Conservation (phyloP, 2,888 invertebrate species). For the Idaea straminata region DNA sequence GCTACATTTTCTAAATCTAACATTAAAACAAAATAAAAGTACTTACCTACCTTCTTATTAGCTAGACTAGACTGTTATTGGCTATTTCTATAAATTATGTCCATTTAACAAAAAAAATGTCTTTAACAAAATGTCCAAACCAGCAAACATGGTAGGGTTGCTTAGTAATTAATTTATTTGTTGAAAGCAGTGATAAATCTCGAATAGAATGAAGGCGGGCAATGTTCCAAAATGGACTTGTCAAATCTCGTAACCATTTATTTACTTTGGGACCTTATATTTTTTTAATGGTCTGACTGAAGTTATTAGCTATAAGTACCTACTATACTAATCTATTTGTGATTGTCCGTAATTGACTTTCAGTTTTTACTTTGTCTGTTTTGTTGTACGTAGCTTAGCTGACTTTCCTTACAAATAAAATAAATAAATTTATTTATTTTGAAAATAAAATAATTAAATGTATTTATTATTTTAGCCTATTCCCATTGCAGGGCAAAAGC, state of each 20-base stretch:
- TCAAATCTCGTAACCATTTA: constrained; percentile 1
- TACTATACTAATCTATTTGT: neutral
- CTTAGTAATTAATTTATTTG: constrained; percentile 1
- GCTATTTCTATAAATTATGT: neutral
- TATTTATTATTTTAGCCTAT: too few relatives aligned
- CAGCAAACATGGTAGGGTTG: neutral
- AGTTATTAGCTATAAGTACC: neutral
- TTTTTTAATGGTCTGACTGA: neutral
- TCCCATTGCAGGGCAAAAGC: too few relatives aligned
- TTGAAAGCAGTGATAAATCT: constrained; percentile 1
- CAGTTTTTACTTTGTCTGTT: too few relatives aligned
- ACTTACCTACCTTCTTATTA: neutral
- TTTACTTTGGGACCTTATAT: constrained; percentile 1
- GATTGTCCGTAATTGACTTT: too few relatives aligned
- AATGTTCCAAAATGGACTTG: constrained; percentile 1
- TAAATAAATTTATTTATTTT: too few relatives aligned
- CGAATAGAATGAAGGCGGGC: neutral
- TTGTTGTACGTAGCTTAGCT: too few relatives aligned
- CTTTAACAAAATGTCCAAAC: neutral
- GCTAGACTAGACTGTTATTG: neutral
- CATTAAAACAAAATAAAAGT: too few relatives aligned
- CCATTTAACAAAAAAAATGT: neutral
- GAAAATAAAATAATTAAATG: too few relatives aligned
- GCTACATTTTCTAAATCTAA: too few relatives aligned
- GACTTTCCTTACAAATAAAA: too few relatives aligned